Base-by-base conservation (phyloP, 2,888 invertebrate genomes). In the Clivina fossor region DNA sequence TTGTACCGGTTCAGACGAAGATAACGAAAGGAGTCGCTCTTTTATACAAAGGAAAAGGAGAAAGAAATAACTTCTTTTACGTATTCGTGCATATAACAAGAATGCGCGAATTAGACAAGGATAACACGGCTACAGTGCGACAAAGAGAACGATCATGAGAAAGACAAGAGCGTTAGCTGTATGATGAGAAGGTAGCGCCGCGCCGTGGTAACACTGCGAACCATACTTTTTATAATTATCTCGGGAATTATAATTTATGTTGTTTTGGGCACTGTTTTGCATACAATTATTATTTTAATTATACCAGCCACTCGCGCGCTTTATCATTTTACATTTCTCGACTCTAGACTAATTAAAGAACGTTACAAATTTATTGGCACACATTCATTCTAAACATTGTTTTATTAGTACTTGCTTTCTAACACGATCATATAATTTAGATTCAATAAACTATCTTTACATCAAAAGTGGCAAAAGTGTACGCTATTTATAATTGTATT, bases 1-100 rank as follows among this genome's bases (percentile, higher is more conserved):
- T 40, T 24, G 48, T 48, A 48, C 48, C 48, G 37, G 48, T 48
- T 48, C 41, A 51, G 15, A 32, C 30, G 22, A 28, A 50, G 20
- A 38, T 32, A 41, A 35, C 49, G 16, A 9, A 38, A 16, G 28
- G 49, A 22, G 26, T 44, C 30, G n/a, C 33, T 4, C 33, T 33
- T 33, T 38, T 15, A 7, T 22, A 43, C 43, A 22, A 41, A 41
- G 32, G 38, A 44, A 44, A n/a, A n/a, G 33, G 37, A 44, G 44
- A 44, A 44, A 53, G 44, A 44, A 44, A 33, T 51, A 11, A 37
- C 47, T 47, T 33, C 48, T 48, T 35, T 5, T 37, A n/a, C 32
- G 46, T 28, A 20, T 20, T 32, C 47, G 20, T 35, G 33, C 35
- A 35, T 47, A 47, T 16, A 18, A 18, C 16, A 20, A 22, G 16